Conservation (phyloP, 2,888 invertebrate species). For the Aromia moschata region DNA sequence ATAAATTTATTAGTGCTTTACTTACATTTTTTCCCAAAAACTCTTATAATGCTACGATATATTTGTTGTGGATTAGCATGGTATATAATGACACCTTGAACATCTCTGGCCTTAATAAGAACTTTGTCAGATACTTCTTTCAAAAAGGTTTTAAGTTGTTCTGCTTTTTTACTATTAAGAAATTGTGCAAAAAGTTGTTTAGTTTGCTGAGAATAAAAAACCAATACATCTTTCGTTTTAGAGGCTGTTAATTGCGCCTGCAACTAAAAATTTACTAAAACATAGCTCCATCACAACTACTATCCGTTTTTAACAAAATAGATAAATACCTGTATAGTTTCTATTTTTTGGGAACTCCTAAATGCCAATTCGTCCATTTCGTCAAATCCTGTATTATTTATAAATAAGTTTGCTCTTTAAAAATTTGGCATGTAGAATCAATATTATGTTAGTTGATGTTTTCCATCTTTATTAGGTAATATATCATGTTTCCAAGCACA, state of each 20-base stretch:
- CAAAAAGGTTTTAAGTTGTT: constrained; percentile 46
- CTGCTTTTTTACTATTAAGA: constrained; percentile 49
- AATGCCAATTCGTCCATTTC: constrained; percentile 59
- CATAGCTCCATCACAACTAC: too few species aligned
- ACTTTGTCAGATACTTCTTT: constrained; percentile 45
- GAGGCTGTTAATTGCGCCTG: constrained; percentile 53
- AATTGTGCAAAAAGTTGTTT: constrained; percentile 46
- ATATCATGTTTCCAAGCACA: too few species aligned
- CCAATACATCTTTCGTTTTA: constrained; percentile 53
- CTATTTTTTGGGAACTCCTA: constrained; percentile 57
- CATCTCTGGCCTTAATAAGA: constrained; percentile 43
- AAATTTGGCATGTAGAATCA: too few species aligned
- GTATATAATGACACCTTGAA: constrained; percentile 43
- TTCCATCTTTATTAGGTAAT: too few species aligned
- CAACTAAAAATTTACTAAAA: constrained; percentile 48
- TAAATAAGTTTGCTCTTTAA: neutral
- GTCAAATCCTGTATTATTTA: neutral
- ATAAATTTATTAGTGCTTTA: constrained; percentile 1
- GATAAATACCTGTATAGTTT: constrained; percentile 59
- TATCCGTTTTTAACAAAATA: too few species aligned
- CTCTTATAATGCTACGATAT: constrained; percentile 46
- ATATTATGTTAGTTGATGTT: too few species aligned
- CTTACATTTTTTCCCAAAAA: constrained; percentile 55
- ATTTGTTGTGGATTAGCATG: constrained; percentile 49
- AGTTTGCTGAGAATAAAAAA: constrained; percentile 48